Evolutionary conservation across 2,888 invertebrate species (phyloP).

Genomic region (Phrixothrix hirtus): DNA sequence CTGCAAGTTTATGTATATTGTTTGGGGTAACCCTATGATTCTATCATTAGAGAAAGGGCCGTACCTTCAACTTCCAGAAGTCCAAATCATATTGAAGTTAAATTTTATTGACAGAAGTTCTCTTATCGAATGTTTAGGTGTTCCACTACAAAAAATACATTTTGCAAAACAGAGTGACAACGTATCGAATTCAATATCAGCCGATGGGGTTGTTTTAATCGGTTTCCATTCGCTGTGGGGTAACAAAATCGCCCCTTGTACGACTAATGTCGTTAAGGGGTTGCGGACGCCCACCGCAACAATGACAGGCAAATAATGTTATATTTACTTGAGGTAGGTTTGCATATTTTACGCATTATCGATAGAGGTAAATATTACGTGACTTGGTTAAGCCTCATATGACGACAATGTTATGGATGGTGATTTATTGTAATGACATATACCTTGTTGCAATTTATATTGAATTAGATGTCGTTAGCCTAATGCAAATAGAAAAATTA

Average conservation of each 20-base stretch:
- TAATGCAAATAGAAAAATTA: too few species aligned
- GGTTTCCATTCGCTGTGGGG: constrained; percentile 51
- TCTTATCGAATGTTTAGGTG: constrained; percentile 33
- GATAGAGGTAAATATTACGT: constrained; percentile 26
- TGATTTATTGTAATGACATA: constrained; percentile 16
- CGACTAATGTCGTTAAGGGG: constrained; percentile 54
- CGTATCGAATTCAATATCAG: constrained; percentile 55
- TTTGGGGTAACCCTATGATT: constrained; percentile 54
- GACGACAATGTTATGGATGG: constrained; percentile 13
- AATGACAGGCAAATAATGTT: constrained; percentile 38
- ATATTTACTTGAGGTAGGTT: constrained; percentile 31
- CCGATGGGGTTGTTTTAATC: constrained; percentile 57
- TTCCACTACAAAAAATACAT: constrained; percentile 47
- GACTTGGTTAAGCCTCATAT: constrained; percentile 9
- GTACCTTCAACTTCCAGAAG: constrained; percentile 29
- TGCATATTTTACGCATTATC: constrained; percentile 33
- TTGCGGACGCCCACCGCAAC: constrained; percentile 53
- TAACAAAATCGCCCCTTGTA: constrained; percentile 48
- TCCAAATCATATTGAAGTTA: constrained; percentile 18
- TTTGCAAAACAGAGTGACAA: constrained; percentile 55
- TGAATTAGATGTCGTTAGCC: background rate
- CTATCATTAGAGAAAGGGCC: constrained; percentile 53
- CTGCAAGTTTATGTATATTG: constrained; percentile 45
- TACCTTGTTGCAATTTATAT: background rate
- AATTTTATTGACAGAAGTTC: constrained; percentile 3